Base-by-base conservation (phyloP, 2,113 vertebrate genomes). In the Pycnonotus jocosus region DNA sequence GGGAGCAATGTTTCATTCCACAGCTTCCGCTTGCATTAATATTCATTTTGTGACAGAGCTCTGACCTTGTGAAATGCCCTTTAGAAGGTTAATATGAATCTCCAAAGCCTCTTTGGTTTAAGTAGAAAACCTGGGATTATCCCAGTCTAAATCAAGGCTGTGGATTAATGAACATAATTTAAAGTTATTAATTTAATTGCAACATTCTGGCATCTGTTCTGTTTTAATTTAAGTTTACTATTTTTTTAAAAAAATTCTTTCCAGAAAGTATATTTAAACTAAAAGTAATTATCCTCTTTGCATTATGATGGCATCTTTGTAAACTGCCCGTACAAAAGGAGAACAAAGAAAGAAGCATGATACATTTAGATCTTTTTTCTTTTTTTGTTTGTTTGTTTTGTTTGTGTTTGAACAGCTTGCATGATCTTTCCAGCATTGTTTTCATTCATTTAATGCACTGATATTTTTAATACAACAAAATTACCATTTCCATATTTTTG, bases 91-190 rank as follows among this genome's bases (percentile, higher is more conserved):
- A 97, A 66, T 85, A 23, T 80, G 74, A 81, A 78, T 94, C 94
- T 96, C 88, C 85, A 94, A 87, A 97, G 91, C 81, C 60, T 95
- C 90, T 97, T 96, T 96, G 77, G 14, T 95, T 96, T 97, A 97
- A 95, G 74, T 90, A 89, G 27, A 69, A 97, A 97, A 97, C 93
- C 95, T 96, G 37, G 83, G 91, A 97, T 97, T 97, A 97, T 96
- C 82, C 93, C 40, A 56, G 85, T 66, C 58, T 88, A 95, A 92
- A 90, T 95, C 90, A 97, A 93, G 47, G 23, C 33, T 94, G 40
- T 89, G 96, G 85, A 95, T 94, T 97, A 97, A 97, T 96, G 92
- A 95, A 81, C 22, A 90, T 93, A 93, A 97, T 95, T 97, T 86
- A 80, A 93, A 97, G 27, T 88, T 94, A 92, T 70, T 96, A 62